These are phyloP conservation scores for Dynastes hyllus DNA, from an alignment of 2,888 invertebrate species.

Conservation along the genomic window DNA sequence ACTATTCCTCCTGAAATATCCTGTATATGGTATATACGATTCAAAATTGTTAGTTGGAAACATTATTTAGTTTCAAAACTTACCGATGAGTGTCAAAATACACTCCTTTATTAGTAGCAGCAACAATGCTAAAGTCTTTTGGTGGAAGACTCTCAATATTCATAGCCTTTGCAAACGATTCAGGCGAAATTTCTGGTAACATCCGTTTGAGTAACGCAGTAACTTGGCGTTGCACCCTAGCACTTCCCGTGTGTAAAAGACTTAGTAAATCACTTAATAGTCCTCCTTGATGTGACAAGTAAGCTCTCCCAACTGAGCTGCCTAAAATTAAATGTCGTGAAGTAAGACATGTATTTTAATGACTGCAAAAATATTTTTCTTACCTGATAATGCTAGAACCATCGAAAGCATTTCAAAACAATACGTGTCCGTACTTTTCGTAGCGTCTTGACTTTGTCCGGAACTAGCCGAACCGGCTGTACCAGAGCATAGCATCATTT, in stretches of 20 bases:
- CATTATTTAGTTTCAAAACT: constrained; percentile 31
- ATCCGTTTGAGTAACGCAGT: constrained; percentile 90
- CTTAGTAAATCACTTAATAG: constrained; percentile 89
- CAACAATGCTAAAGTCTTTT: constrained; percentile 83
- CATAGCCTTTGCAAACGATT: constrained; percentile 84
- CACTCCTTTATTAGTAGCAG: constrained; percentile 73
- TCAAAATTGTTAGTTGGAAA: background rate
- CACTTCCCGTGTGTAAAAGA: constrained; percentile 94
- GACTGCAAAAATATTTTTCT: background rate
- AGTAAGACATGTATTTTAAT: background rate
- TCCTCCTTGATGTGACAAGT: constrained; percentile 91
- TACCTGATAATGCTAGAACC: constrained; percentile 93
- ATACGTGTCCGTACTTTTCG: constrained; percentile 86
- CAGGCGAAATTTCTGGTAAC: constrained; percentile 91
- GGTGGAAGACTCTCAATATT: constrained; percentile 83
- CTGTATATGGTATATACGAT: too few relatives aligned
- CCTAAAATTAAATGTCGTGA: constrained; percentile 14
- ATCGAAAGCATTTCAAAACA: constrained; percentile 98
- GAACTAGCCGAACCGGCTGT: constrained; percentile 67
- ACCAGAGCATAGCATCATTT: constrained; percentile 76
- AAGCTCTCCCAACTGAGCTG: constrained; percentile 91
- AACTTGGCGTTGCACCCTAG: constrained; percentile 94
- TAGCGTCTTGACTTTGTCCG: constrained; percentile 70
- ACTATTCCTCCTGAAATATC: too few relatives aligned
- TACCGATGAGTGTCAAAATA: constrained; percentile 74